Base-by-base conservation (phyloP, 2,888 invertebrate genomes). In the Hypsopygia costalis region DNA sequence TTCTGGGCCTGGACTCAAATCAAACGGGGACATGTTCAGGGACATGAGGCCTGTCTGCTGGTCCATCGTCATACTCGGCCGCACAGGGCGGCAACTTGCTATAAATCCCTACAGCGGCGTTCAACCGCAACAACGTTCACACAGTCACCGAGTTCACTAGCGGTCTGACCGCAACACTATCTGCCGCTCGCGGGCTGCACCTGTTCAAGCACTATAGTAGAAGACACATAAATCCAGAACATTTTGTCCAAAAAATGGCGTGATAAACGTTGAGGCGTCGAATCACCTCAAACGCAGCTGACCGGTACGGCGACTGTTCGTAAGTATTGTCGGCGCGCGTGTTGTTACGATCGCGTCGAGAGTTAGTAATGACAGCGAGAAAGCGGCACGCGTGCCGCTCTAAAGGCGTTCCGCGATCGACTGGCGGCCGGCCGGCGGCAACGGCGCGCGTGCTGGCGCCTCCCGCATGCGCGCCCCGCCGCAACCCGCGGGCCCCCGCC, bases 21-120 rank as follows among this genome's bases (percentile, higher is more conserved):
- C 93, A 85, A 95, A 96, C 62, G 95, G 94, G 89, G 95, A 94
- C 94, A 96, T 95, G 90, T 94, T 95, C 73, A 95, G 92, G 83
- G 95, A 95, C 91, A 95, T 93, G 90, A 95, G 92, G 91, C 94
- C 93, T 87, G 92, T 91, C 89, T 93, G 93, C 91, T 94, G 95
- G 90, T 96, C 95, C 96, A 96, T 96, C 76, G 85, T 85, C 83
- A 86, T 85, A 79, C 82, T 85, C 81, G 76, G 81, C 83, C 86
- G 85, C 83, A 68, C 81, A 60, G 58, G 72, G 83, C 83, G 86
- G 85, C 81, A 73, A 68, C 55, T 65, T 68, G 59, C 62, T 69
- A 82, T 66, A 69, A 73, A 78, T 81, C 78, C 83, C 82, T 83
- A 82, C 77, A 55, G 77, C 85, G 79, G 85, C 77, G 77, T 77